phyloP scores from a whole-genome alignment of 2,797 vertebrate species.

The Heterohyrax brucei region DNA sequence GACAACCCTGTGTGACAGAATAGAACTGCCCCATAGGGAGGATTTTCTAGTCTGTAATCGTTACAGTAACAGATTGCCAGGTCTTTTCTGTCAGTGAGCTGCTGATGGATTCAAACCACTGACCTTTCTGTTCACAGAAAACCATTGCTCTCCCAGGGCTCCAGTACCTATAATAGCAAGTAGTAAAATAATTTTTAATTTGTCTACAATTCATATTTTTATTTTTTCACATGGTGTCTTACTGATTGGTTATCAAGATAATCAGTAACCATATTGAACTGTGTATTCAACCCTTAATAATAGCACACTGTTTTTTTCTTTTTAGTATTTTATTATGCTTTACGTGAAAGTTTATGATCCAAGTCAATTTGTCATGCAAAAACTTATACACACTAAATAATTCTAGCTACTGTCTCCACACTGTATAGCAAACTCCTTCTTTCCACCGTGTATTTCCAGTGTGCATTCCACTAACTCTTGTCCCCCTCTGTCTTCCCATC shows the following conservation, averaged over 20 bases:
- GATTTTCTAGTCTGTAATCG: not conserved
- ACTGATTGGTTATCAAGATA: not conserved
- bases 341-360: no score
- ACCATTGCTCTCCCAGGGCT: not conserved
- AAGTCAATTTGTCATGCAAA: no score
- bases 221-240: not conserved
- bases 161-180: not conserved
- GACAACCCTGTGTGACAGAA: not conserved
- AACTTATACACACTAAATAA: no score
- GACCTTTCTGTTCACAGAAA: not conserved
- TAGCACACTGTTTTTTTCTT: no score
- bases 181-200: constrained; percentile 28
- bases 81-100: not conserved
- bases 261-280: constrained; percentile 15
- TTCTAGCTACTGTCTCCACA: no score
- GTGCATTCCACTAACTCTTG: no score
- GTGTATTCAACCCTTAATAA: not conserved
- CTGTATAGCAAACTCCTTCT: no score
- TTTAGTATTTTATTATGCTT: no score
- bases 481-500: no score
- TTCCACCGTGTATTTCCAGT: no score
- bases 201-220: constrained; percentile 14
- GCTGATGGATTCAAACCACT: not conserved
- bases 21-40: not conserved
- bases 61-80: not conserved